phyloP scores from a whole-genome alignment of 2,888 invertebrate genomes.

The Theodoxus fluviatilis region DNA sequence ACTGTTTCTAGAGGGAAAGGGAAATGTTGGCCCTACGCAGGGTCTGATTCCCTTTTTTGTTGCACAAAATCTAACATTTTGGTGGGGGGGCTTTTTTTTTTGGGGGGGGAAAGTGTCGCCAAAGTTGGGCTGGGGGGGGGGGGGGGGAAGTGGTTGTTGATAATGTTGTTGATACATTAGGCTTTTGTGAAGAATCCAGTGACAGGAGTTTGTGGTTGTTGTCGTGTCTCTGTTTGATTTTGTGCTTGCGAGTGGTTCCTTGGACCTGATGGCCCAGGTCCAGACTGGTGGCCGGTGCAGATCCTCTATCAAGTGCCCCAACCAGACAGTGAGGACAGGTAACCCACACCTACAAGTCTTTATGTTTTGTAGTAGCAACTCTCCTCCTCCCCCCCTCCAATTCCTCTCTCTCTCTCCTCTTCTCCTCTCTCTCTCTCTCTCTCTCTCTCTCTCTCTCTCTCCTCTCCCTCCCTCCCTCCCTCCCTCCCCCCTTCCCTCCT shows the following conservation, averaged over 20 bases:
- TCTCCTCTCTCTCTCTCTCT: slow-evolving; percentile 7
- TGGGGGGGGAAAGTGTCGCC: too few species aligned
- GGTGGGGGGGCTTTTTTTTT: too few species aligned
- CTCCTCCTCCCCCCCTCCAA: background rate
- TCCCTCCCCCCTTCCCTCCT: too few species aligned
- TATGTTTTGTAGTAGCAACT: too few species aligned
- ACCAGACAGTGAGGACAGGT: slow-evolving; percentile 94
- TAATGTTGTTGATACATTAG: background rate
- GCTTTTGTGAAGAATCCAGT: too few species aligned
- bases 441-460: background rate
- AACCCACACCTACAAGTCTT: too few species aligned
- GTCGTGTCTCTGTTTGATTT: too few species aligned
- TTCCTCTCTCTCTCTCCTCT: background rate
- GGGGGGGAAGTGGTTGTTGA: too few species aligned
- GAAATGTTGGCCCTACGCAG: background rate
- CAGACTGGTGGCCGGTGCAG: slow-evolving; percentile 95
- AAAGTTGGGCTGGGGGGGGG: background rate
- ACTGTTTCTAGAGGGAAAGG: too few species aligned
- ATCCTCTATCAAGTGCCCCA: slow-evolving; percentile 93
- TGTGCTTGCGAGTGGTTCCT: slow-evolving; percentile 86
- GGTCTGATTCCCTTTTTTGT: too few species aligned
- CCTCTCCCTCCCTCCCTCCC: too few species aligned
- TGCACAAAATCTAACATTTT: too few species aligned
- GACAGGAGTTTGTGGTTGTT: background rate
- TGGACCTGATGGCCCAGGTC: slow-evolving; percentile 89